Conservation (phyloP, 2,113 vertebrate species). For the Herpailurus yagouaroundi region DNA sequence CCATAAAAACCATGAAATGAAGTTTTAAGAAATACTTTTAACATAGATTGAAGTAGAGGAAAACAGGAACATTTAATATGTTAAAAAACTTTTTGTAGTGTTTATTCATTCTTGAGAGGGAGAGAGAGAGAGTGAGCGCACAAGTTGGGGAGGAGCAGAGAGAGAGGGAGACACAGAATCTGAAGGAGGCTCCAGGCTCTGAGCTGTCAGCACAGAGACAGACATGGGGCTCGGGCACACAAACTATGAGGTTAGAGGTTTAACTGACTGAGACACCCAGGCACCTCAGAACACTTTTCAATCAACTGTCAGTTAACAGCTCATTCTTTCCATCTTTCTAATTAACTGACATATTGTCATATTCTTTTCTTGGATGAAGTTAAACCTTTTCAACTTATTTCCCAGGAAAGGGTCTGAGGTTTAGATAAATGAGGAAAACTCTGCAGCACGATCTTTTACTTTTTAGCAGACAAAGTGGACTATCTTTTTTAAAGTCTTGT, state of each 20-base stretch:
- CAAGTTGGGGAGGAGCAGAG: background rate
- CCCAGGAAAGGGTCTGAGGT: background rate
- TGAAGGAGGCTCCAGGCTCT: background rate
- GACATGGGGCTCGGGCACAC: too few relatives aligned
- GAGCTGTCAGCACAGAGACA: background rate
- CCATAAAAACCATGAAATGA: background rate
- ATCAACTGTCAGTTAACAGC: background rate
- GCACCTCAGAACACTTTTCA: background rate
- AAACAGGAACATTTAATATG: background rate
- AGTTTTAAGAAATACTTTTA: background rate
- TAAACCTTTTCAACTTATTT: background rate
- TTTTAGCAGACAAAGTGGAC: background rate
- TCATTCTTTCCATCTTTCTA: background rate
- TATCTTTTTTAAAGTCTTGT: background rate
- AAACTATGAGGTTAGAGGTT: background rate
- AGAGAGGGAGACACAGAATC: background rate
- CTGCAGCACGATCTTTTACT: background rate
- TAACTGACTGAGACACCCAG: background rate
- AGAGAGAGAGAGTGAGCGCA: background rate
- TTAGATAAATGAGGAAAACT: background rate
- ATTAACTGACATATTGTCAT: background rate
- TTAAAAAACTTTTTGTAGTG: too few relatives aligned
- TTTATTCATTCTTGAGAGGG: background rate
- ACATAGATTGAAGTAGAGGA: background rate
- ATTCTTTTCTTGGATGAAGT: background rate